phyloP scores from a whole-genome alignment of 2,797 vertebrate genomes.

The Dermochelys coriacea region DNA sequence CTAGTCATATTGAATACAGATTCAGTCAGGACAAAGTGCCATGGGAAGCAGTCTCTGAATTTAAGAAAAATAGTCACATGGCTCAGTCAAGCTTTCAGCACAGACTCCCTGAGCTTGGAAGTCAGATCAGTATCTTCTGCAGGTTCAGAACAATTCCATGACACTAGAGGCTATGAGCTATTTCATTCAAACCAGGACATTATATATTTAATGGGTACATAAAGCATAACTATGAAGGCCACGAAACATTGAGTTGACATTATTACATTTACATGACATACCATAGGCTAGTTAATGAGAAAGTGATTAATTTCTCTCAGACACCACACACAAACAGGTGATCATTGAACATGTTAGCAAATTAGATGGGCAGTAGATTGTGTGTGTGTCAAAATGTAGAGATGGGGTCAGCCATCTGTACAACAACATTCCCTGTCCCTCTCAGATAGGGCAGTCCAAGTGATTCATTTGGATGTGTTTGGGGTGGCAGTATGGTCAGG shows the following conservation, averaged over 20 bases:
- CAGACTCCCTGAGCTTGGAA: not conserved
- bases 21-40: no score
- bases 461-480: not conserved
- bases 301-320: not conserved
- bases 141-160: not conserved
- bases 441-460: not conserved
- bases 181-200: not conserved
- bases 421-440: not conserved
- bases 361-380: not conserved
- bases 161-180: not conserved
- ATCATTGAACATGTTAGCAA: not conserved
- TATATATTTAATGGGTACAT: not conserved
- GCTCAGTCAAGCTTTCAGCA: rapidly evolving
- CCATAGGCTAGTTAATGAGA: not conserved
- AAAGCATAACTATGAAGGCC: not conserved
- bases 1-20: no score
- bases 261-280: not conserved
- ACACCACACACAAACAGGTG: no score
- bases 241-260: not conserved
- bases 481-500: not conserved
- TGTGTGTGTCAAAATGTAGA: not conserved
- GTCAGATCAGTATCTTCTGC: not conserved
- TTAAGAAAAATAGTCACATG: not conserved
- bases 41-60: not conserved
- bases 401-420: not conserved